A percentile compares a stretch with the other conserved stretches of the same genome.
phyloP scores from a whole-genome alignment of 1,140 invertebrate genomes.

The Asobara japonica region DNA sequence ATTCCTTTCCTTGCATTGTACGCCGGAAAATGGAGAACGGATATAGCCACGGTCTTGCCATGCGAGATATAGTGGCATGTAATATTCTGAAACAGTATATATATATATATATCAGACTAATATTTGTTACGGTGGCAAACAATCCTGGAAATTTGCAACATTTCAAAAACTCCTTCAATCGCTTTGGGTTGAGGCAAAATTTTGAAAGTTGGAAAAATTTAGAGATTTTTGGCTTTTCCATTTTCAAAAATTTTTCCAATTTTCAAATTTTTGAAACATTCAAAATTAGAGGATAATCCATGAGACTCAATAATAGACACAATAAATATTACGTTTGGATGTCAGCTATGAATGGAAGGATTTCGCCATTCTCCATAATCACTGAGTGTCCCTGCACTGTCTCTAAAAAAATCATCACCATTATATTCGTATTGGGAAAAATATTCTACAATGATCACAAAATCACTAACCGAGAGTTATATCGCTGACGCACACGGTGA shows the following conservation, averaged over 20 bases:
- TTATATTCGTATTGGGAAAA: neutral
- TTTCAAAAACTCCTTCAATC: too few species aligned
- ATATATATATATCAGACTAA: too few species aligned
- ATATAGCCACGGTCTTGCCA: neutral
- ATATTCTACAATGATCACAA: neutral
- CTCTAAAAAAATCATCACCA: conserved; percentile 21
- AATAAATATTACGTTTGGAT: neutral
- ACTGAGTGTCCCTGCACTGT: conserved; percentile 33
- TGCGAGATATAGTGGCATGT: neutral
- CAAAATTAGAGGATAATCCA: too few species aligned
- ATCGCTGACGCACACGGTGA: conserved; percentile 48
- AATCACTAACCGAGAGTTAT: conserved; percentile 47
- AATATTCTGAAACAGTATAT: conserved; percentile 60
- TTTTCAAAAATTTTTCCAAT: too few species aligned
- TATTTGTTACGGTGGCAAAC: too few species aligned
- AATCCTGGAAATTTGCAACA: too few species aligned
- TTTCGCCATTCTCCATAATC: conserved; percentile 19
- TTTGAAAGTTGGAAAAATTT: too few species aligned
- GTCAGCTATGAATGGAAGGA: conserved; percentile 34
- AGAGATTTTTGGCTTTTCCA: too few species aligned
- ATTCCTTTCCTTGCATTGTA: neutral
- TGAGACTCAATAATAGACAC: too few species aligned
- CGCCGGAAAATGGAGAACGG: neutral
- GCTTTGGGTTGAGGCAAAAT: too few species aligned
- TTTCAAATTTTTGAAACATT: neutral